Conservation (phyloP, 2,797 vertebrate genomes). For the Enteromius mattozi region DNA sequence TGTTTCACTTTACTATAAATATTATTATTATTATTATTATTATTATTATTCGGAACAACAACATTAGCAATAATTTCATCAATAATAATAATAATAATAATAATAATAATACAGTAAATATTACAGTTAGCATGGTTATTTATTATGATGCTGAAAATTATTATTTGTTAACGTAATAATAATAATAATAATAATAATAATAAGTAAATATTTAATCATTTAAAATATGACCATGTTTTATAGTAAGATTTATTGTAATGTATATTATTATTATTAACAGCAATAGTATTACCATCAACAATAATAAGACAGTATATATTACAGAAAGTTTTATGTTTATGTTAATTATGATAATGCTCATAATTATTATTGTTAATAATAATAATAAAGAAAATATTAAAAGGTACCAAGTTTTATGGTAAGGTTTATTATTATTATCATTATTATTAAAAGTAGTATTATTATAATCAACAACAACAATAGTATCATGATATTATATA, state of each 20-base stretch:
- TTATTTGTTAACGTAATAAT: not conserved
- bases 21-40: not conserved
- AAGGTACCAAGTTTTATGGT: not conserved
- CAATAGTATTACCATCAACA: not conserved
- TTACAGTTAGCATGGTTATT: not conserved
- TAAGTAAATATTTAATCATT: too few species aligned
- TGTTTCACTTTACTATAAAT: not conserved
- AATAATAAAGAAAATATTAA: not conserved
- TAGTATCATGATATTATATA: not conserved
- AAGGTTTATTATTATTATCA: not conserved
- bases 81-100: not conserved
- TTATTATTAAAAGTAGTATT: too few species aligned
- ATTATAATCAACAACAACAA: not conserved
- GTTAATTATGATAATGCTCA: not conserved
- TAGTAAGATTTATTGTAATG: not conserved
- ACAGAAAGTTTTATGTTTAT: not conserved
- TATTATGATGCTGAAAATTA: not conserved
- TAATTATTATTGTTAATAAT: not conserved
- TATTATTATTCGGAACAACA: not conserved
- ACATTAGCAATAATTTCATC: not conserved
- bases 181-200: not conserved
- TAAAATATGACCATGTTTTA: not conserved
- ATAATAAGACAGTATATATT: not conserved
- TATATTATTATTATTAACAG: not conserved
- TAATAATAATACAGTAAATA: not conserved